A percentile compares a stretch with the other conserved stretches of the same genome.
Evolutionary conservation across 2,888 invertebrate species (phyloP).

Genomic region (Cephus spinipes): DNA sequence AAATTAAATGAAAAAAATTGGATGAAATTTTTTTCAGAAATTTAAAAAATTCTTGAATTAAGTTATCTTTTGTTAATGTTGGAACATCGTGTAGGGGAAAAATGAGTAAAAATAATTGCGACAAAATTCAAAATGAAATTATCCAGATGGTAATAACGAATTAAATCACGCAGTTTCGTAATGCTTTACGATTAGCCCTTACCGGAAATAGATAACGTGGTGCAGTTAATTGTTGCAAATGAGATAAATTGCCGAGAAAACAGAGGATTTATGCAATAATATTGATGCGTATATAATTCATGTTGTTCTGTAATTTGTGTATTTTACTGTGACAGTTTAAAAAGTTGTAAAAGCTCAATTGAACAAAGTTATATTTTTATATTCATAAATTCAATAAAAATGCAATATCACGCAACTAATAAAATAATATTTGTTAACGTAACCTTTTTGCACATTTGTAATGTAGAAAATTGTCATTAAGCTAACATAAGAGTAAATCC

Average conservation of each 20-base stretch:
- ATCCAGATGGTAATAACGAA: neutral
- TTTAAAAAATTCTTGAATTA: neutral
- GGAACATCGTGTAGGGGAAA: too few relatives aligned
- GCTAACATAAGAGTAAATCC: neutral
- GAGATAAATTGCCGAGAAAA: neutral
- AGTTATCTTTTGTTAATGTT: neutral
- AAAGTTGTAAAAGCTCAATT: neutral
- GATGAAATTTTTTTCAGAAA: neutral
- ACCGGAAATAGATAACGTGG: neutral
- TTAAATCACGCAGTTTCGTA: neutral
- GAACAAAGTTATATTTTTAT: neutral
- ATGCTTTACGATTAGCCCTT: neutral
- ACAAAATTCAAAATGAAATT: neutral
- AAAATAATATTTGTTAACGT: neutral
- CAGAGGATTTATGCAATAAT: neutral
- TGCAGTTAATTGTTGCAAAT: neutral
- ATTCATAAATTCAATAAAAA: neutral
- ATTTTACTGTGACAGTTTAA: neutral
- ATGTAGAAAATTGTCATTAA: neutral
- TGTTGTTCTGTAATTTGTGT: neutral
- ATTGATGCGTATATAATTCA: neutral
- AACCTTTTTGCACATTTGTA: neutral
- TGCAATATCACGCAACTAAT: neutral
- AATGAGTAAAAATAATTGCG: too few relatives aligned
- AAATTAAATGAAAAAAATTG: neutral